Base-by-base conservation (phyloP, 2,797 vertebrate genomes). In the Pseudopleuronectes americanus region DNA sequence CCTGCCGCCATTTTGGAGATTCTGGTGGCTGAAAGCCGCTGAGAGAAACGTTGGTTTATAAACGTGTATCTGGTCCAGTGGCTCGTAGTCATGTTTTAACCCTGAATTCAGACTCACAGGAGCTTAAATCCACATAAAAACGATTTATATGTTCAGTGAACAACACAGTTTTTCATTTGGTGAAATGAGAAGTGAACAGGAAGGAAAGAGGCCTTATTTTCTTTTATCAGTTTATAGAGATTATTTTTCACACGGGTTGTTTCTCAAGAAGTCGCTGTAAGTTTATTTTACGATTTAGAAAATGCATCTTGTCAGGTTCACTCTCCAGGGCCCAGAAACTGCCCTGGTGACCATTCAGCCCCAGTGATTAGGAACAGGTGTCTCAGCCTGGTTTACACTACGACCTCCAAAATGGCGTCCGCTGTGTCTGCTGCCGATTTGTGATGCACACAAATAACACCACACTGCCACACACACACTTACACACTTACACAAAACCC, bases 331-430 rank as follows among this genome's bases (percentile, higher is more conserved):
- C 13, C 38, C 10, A 41, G 3, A 41, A 41, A 41, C 3, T 13
- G 38, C 10, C 14, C 10, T 41, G 2, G 0, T 41, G 38, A 41
- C 13, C 13, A 12, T 16, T 41, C 38, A 41, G 0, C 13, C 12
- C 3, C 14, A 16, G 38, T 5, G 38, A 41, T 14, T 12, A 41
- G 38, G 38, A 14, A 41, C 38, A 13, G 12, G 31, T 8, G 28
- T 38, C 12, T 38, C 36, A 38, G 36, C 1, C 10, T 41, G 38
- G 13, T 33, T 33, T 33, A 33, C 36, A 23, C 21, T 12, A 5
- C 1, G 3, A 31, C 55, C 24, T 69, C 68, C 65, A 80, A 23
- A 67, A 62, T 36, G 57, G 62, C 53, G 0, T 74, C 72, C 22
- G 55, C 55, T 41, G 57, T 13, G 53, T 9, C 13, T 38, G 36